Evolutionary conservation across 2,113 vertebrate genomes (phyloP).

Genomic region (Amazona guildingii): DNA sequence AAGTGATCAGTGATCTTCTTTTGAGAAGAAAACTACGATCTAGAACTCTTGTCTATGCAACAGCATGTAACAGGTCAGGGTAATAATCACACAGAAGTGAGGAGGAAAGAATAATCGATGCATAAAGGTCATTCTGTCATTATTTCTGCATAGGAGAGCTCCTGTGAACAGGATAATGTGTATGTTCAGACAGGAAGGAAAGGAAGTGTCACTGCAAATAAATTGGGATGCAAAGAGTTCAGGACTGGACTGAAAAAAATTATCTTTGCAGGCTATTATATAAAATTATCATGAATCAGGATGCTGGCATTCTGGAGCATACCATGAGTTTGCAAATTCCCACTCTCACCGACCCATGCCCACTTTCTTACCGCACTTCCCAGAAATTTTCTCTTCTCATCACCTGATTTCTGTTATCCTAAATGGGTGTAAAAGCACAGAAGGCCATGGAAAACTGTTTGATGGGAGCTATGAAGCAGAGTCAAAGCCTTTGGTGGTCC

Average conservation of each 20-base stretch:
- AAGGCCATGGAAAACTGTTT: background rate
- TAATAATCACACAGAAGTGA: background rate
- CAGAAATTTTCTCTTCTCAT: background rate
- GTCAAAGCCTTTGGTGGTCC: background rate
- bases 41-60: background rate
- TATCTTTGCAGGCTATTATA: background rate
- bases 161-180: background rate
- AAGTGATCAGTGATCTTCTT: background rate
- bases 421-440: background rate
- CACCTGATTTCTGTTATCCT: background rate
- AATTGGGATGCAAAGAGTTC: background rate
- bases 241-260: background rate
- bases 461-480: background rate
- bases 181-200: background rate
- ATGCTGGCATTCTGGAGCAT: background rate
- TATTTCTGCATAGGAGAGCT: background rate
- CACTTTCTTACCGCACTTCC: background rate
- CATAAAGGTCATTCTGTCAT: background rate
- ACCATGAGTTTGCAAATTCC: background rate
- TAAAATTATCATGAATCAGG: background rate
- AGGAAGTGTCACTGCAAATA: background rate
- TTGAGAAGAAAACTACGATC: background rate
- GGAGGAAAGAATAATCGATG: background rate
- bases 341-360: accelerated
- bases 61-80: background rate